Evolutionary conservation across 1,140 invertebrate genomes (phyloP), one percentile per base, ranked within the genome.

Genomic region (Xylocopa sonorina): DNA sequence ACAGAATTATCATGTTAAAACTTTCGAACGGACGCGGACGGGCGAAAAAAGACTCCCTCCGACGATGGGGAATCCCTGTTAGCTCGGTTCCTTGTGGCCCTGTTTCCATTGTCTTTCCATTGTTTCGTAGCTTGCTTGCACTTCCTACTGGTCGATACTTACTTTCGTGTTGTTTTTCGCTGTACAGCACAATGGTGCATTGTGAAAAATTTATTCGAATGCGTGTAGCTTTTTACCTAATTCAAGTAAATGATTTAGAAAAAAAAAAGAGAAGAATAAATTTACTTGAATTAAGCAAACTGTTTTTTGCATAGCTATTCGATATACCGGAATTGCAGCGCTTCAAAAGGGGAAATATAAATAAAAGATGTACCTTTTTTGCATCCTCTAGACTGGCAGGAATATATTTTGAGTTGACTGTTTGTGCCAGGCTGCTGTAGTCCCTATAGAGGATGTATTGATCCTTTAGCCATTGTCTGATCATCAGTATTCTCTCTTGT

Each of bases 361-460:
- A 74, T 50, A 41, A 46, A 43, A 66, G 10, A 51, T 34, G 29
- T 68, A 92, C 91, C 86, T 83, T 88, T 81, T 85, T 88, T 3
- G 88, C 82, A 32, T 90, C 84, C 51, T 84, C 75, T 2, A 90
- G 67, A 43, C 84, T 90, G 21, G 84, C 83, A 34, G 89, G 87
- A 63, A 83, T 66, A 24, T 92, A 92, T 24, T 87, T 83, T 12
- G 76, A 80, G 78, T 92, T 91, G 53, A 91, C 80, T 62, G 87
- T 84, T 34, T 79, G 82, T 34, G 89, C 90, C 58, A 91, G 51
- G 51, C 71, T 73, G 76, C 87, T 83, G 32, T 88, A 88, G 18
- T 88, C 87, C n/a, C 84, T 88, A 53, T 92, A 92, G 16, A 90
- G 66, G 14, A 87, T 74, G 53, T 91, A 90, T 71, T 92, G 91